A percentile compares a stretch with the other conserved stretches of the same genome.
phyloP scores from a whole-genome alignment of 1,140 invertebrate genomes.

The Littorina saxatilis region DNA sequence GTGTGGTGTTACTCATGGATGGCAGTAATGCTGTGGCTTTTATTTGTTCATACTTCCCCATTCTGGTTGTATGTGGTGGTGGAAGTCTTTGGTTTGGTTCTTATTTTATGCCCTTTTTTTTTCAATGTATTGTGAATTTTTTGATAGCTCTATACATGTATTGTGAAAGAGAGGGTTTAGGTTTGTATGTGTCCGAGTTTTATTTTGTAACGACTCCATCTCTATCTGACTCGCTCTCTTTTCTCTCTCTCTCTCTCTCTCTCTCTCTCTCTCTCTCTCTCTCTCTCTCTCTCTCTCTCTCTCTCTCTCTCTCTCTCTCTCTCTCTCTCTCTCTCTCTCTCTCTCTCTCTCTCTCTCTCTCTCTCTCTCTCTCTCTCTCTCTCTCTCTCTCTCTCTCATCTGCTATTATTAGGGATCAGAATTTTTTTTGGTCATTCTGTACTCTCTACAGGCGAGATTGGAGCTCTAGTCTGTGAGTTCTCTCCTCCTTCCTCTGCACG shows the following conservation, averaged over 20 bases:
- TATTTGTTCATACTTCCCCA: no score
- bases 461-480: conserved; percentile 48
- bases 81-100: no score
- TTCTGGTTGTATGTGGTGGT: no score
- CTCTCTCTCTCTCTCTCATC: neutral
- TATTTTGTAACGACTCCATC: no score
- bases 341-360: no score
- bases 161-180: no score
- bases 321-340: no score
- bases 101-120: no score
- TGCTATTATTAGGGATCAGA: neutral
- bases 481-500: conserved; percentile 22
- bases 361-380: neutral
- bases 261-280: conserved; percentile 20
- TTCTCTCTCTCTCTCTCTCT: conserved; percentile 11
- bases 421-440: neutral
- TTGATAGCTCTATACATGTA: no score
- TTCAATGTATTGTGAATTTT: no score
- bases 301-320: neutral
- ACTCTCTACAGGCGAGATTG: conserved; percentile 40
- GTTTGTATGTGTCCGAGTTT: neutral
- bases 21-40: no score
- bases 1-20: no score
- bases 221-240: neutral
- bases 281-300: neutral